A percentile compares a stretch with the other conserved stretches of the same genome.
These are phyloP conservation scores for Cinclus cinclus DNA, from an alignment of 2,113 vertebrate genomes.

Conservation along the genomic window DNA sequence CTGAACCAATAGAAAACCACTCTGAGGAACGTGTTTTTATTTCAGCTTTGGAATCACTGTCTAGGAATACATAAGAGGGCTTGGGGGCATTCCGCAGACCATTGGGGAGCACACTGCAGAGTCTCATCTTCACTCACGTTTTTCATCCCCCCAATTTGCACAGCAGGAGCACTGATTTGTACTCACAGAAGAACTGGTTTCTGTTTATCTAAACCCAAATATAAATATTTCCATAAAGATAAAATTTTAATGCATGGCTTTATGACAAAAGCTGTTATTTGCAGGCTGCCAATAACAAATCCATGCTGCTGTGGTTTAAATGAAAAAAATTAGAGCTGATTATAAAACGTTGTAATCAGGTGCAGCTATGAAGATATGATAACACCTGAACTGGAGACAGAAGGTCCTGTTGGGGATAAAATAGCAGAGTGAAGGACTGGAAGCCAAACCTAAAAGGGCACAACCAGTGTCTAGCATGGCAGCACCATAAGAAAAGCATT, in stretches of 20 bases:
- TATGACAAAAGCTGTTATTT: constrained; percentile 5
- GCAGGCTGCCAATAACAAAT: constrained; percentile 15
- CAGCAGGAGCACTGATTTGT: neutral
- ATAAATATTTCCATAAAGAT: constrained; percentile 44
- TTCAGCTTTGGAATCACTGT: neutral
- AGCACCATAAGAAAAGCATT: neutral
- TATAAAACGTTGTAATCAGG: neutral
- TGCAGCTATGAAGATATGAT: neutral
- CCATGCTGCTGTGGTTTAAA: neutral
- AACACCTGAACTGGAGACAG: neutral
- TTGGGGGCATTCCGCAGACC: neutral
- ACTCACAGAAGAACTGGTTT: neutral
- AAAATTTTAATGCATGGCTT: constrained; percentile 27
- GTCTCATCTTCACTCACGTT: neutral
- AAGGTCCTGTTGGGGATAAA: neutral
- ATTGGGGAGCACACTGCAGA: neutral
- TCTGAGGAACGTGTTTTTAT: neutral
- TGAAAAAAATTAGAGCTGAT: constrained; percentile 4
- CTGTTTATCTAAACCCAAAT: constrained; percentile 14
- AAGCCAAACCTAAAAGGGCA: neutral
- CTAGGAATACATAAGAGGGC: neutral
- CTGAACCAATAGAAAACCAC: neutral
- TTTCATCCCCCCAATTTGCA: neutral
- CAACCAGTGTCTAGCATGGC: neutral
- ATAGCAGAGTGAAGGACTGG: neutral